phyloP scores from a whole-genome alignment of 1,140 invertebrate species.

The Drosophila nigrodunni region DNA sequence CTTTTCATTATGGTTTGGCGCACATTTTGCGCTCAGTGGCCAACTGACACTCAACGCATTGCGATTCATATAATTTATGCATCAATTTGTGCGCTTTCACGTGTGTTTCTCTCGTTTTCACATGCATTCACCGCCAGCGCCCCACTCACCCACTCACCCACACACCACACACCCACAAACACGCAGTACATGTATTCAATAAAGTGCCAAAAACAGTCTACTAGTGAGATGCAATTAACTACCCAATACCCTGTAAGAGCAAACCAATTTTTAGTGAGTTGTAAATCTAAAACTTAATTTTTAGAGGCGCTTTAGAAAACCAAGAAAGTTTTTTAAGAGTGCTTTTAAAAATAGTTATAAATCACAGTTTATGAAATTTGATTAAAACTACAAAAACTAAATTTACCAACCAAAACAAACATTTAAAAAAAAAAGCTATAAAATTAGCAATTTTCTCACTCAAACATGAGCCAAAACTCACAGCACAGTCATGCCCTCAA shows the following conservation, averaged over 20 bases:
- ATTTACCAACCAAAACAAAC: too few species aligned
- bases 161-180: conserved; percentile 24
- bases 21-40: conserved; percentile 62
- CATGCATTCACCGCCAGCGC: conserved; percentile 1
- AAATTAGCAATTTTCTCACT: too few species aligned
- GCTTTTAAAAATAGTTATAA: too few species aligned
- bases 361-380: too few species aligned
- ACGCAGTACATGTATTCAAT: neutral
- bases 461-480: too few species aligned
- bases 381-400: too few species aligned
- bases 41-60: conserved; percentile 78
- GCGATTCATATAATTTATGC: conserved; percentile 75
- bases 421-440: too few species aligned
- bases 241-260: conserved; percentile 8
- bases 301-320: too few species aligned
- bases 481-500: neutral
- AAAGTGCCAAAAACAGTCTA: conserved; percentile 9
- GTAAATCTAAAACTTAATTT: too few species aligned
- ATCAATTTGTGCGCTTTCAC: conserved; percentile 61
- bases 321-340: too few species aligned
- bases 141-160: neutral
- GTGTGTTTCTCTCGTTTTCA: conserved; percentile 7
- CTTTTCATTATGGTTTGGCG: conserved; percentile 64
- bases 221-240: conserved; percentile 16
- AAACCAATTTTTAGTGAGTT: neutral